Conservation (phyloP, 2,797 vertebrate species). For the Alcedo quadribrachys region DNA sequence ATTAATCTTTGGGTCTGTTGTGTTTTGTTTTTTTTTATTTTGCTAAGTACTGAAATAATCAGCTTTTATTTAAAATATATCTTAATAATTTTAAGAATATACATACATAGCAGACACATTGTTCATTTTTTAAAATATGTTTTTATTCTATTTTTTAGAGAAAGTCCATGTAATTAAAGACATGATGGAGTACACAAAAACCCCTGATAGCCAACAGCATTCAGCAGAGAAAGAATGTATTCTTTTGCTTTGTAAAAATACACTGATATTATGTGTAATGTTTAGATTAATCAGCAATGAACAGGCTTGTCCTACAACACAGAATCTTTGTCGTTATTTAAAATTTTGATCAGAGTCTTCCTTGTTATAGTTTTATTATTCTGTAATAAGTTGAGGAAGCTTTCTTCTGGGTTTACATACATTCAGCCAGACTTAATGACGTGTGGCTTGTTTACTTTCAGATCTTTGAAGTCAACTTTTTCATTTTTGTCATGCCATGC, state of each 20-base stretch:
- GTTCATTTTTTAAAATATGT: not conserved
- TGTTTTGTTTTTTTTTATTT: not conserved
- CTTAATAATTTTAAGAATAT: not conserved
- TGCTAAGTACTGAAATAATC: not conserved
- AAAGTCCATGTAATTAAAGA: not conserved
- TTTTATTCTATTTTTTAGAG: not conserved
- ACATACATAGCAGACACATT: not conserved
- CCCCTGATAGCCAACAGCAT: not conserved
- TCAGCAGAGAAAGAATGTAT: not conserved
- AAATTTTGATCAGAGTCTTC: not conserved
- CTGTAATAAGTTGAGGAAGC: conserved; percentile 13
- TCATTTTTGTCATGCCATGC: conserved; percentile 35
- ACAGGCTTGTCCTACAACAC: not conserved
- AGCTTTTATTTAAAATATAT: not conserved
- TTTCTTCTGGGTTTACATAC: conserved; percentile 11
- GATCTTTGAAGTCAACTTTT: conserved; percentile 39
- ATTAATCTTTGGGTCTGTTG: not conserved
- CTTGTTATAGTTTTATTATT: not conserved
- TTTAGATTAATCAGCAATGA: not conserved
- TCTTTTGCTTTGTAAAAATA: not conserved
- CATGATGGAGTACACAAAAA: not conserved
- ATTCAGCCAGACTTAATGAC: conserved; percentile 25
- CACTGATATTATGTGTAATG: not conserved
- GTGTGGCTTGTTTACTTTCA: conserved; percentile 32
- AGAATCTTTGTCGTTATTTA: not conserved